Evolutionary conservation across 2,113 vertebrate species (phyloP).

Genomic region (Zapornia atra): DNA sequence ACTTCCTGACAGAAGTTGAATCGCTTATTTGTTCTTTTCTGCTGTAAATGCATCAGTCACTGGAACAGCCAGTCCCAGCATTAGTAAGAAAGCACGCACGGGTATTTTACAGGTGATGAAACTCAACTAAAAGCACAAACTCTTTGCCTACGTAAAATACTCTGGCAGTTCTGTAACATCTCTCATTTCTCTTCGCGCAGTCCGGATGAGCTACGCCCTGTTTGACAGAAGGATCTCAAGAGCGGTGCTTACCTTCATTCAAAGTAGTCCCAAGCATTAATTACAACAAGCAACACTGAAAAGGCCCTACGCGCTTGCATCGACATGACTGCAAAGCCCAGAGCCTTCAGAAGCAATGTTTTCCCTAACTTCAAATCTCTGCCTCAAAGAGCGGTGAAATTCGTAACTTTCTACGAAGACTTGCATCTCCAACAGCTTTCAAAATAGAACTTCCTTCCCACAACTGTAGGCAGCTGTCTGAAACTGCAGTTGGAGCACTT

Average conservation of each 20-base stretch:
- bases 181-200: neutral
- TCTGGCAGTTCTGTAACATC: neutral
- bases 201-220: neutral
- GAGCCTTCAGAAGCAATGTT: rapidly evolving
- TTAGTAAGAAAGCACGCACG: rapidly evolving
- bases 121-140: neutral
- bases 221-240: neutral
- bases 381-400: neutral
- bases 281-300: neutral
- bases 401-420: neutral
- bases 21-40: neutral
- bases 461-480: neutral
- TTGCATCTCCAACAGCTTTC: neutral
- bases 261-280: neutral
- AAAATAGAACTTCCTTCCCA: neutral
- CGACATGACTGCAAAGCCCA: neutral
- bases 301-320: neutral
- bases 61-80: neutral
- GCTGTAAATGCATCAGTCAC: rapidly evolving
- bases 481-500: neutral
- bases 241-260: neutral
- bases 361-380: neutral
- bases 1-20: neutral
- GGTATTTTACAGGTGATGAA: neutral
- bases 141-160: neutral